Conservation (phyloP, 2,797 vertebrate genomes). For the Argentina silus region DNA sequence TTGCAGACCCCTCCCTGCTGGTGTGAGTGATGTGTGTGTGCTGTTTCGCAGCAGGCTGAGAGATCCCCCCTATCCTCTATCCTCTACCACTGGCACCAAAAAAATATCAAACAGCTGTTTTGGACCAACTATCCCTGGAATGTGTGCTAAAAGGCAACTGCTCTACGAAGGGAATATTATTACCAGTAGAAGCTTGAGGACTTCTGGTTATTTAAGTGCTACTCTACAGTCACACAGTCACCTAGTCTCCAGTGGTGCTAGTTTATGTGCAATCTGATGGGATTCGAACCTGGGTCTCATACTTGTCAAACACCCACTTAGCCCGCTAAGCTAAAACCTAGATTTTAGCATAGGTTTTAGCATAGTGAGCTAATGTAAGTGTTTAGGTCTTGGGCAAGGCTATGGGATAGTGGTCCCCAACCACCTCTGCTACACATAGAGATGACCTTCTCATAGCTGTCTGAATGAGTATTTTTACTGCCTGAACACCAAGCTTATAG, state of each 20-base stretch:
- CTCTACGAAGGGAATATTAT: slow-evolving; percentile 40
- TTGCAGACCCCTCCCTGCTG: slow-evolving; percentile 1
- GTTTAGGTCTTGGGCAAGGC: too few species aligned
- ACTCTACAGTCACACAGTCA: slow-evolving; percentile 25
- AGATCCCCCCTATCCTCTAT: slow-evolving; percentile 23
- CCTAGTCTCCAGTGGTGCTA: not conserved
- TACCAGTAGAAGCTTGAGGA: slow-evolving; percentile 49
- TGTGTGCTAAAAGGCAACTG: slow-evolving; percentile 58
- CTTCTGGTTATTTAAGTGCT: slow-evolving; percentile 22
- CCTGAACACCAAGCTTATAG: slow-evolving; percentile 32
- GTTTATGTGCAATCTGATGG: too few species aligned
- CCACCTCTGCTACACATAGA: not conserved
- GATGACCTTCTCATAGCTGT: slow-evolving; percentile 21
- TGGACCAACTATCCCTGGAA: slow-evolving; percentile 66
- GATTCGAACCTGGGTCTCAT: too few species aligned
- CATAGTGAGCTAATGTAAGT: too few species aligned
- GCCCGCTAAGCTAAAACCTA: too few species aligned
- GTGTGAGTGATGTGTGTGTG: slow-evolving; percentile 10
- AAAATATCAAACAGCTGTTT: slow-evolving; percentile 75
- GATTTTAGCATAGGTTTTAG: too few species aligned
- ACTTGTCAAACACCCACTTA: too few species aligned
- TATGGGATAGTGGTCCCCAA: too few species aligned
- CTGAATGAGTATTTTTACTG: slow-evolving; percentile 41
- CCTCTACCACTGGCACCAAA: slow-evolving; percentile 32
- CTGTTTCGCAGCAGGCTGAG: not conserved